Percentiles rank a stretch among this genome's conserved stretches.
These are phyloP conservation scores for Drosophila mojavensis DNA, from an alignment of 1,140 invertebrate species.

Conservation along the genomic window DNA sequence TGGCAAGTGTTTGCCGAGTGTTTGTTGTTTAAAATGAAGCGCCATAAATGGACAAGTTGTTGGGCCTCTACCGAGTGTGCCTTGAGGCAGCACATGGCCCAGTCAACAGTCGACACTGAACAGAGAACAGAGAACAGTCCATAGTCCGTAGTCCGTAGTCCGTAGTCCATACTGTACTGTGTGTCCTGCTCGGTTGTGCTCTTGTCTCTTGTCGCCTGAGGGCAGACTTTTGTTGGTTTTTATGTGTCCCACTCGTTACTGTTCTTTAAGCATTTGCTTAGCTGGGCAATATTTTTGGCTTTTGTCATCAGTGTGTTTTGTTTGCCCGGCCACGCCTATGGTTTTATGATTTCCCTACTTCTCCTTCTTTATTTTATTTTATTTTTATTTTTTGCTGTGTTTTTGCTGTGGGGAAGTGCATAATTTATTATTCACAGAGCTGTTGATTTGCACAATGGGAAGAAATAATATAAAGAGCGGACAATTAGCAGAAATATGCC, in stretches of 20 bases:
- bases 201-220: constrained; percentile 40
- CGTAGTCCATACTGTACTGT: constrained; percentile 1
- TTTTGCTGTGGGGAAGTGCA: constrained; percentile 19
- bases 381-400: not conserved
- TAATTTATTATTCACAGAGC: constrained; percentile 47
- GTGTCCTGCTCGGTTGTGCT: constrained; percentile 21
- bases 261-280: constrained; percentile 35
- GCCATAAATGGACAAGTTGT: constrained; percentile 62
- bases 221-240: constrained; percentile 43
- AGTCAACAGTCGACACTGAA: constrained; percentile 32
- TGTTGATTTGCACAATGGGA: constrained; percentile 38
- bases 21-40: constrained; percentile 64
- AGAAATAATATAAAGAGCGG: constrained; percentile 47
- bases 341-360: constrained; percentile 1
- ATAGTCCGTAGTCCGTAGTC: not conserved
- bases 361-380: constrained; percentile 4
- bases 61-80: constrained; percentile 14
- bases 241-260: constrained; percentile 35
- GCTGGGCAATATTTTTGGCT: constrained; percentile 49
- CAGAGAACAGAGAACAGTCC: not conserved
- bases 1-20: constrained; percentile 56
- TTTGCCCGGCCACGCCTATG: constrained; percentile 30
- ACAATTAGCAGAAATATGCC: constrained; percentile 42
- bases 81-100: constrained; percentile 45
- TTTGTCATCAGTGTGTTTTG: constrained; percentile 33